phyloP scores from a whole-genome alignment of 2,113 vertebrate genomes.

The Sisor rabdophorus region DNA sequence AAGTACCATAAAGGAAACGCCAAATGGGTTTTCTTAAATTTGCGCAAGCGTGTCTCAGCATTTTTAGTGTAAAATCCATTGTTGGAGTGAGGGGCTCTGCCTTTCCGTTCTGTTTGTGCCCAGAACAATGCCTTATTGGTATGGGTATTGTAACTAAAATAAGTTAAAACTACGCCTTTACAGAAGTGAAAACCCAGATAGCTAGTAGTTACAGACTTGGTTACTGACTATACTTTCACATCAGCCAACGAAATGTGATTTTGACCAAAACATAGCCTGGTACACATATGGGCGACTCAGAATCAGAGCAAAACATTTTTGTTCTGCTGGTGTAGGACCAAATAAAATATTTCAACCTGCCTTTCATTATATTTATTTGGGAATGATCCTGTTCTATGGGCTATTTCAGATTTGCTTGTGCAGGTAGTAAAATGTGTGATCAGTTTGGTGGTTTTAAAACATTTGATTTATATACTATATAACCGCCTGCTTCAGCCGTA shows the following conservation, averaged over 20 bases:
- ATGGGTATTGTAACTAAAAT: constrained; percentile 33
- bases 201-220: neutral
- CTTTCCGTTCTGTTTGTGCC: constrained; percentile 34
- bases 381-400: too few species aligned
- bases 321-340: too few species aligned
- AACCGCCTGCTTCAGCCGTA: neutral
- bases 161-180: constrained; percentile 24
- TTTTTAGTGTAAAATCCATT: constrained; percentile 32
- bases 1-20: constrained; percentile 29
- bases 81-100: constrained; percentile 39
- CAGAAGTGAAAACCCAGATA: constrained; percentile 30
- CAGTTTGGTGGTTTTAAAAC: too few species aligned
- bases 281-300: too few species aligned
- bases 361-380: too few species aligned
- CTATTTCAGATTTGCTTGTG: too few species aligned
- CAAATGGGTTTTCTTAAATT: neutral
- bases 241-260: too few species aligned
- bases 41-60: constrained; percentile 5
- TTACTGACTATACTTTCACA: neutral
- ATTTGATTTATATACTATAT: neutral
- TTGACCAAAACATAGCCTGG: too few species aligned
- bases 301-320: too few species aligned
- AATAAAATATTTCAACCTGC: too few species aligned
- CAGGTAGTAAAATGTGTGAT: neutral
- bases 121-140: constrained; percentile 46